Base-by-base conservation (phyloP, 2,888 invertebrate genomes). In the Cotesia congregata region DNA sequence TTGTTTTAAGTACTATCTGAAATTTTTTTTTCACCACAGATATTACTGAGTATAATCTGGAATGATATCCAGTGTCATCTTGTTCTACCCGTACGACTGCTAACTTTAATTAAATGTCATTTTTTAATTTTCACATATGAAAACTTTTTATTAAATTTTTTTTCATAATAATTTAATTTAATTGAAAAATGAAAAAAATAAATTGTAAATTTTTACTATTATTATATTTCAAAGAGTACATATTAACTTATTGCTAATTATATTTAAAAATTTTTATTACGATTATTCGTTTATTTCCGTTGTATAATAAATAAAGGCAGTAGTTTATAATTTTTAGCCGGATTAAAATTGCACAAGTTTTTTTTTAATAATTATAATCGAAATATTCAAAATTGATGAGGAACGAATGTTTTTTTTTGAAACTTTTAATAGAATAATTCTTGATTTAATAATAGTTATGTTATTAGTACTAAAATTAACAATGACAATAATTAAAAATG, bases 201-300 rank as follows among this genome's bases (percentile, higher is more conserved):
- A 39, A 12, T 39, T 61, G 40, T 30, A 5, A 30, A 40, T 62
- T 59, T 41, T 72, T 70, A 78, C 73, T 79, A 81, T 82, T 80
- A 77, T 79, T 83, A 83, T 82, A 82, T 83, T 83, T 83, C 80
- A 82, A 76, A 80, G 81, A 82, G 81, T 83, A 83, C 83, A 83
- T 82, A 82, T 82, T 78, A 80, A 80, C 83, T 83, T 83, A 83
- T 76, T 72, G 73, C 82, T 82, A 83, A 77, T 78, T 50, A 50
- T 50, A 12, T 50, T 50, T 12, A 50, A 50, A 50, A 50, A 4
- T 50, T 50, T 50, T 50, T 50, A 50, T 50, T 50, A 50, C 50
- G 50, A 50, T 50, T 50, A 50, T 50, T 50, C 50, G 50, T 50
- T 50, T 79, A 72, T 78, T 79, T 75, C 74, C 65, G 75, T 71